These are phyloP conservation scores for Stegostoma tigrinum DNA, from an alignment of 2,113 vertebrate species.

Conservation along the genomic window DNA sequence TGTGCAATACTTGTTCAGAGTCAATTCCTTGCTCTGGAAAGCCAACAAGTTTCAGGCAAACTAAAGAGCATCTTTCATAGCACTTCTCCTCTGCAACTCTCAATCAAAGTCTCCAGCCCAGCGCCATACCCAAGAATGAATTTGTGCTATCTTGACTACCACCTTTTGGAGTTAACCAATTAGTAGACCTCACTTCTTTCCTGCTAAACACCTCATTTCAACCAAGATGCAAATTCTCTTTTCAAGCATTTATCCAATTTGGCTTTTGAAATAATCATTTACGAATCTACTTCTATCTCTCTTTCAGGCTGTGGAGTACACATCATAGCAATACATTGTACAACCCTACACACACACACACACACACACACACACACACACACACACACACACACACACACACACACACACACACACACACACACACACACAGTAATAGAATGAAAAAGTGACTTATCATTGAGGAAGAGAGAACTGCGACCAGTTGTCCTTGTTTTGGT, in stretches of 20 bases:
- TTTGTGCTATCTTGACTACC: background rate
- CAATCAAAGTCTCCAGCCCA: background rate
- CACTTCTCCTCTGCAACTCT: background rate
- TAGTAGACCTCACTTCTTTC: background rate
- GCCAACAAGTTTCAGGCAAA: no score
- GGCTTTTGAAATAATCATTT: background rate
- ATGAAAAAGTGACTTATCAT: no score
- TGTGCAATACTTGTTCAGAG: no score
- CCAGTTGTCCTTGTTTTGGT: no score
- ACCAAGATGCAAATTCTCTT: background rate
- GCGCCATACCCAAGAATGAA: background rate
- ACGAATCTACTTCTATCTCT: background rate
- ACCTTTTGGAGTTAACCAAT: background rate
- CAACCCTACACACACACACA: background rate
- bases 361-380: no score
- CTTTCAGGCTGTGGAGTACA: background rate
- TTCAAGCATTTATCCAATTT: background rate
- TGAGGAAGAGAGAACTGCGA: no score
- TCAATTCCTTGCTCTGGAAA: no score
- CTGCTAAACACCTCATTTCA: background rate
- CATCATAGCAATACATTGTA: background rate
- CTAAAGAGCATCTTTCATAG: no score
- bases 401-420: no score
- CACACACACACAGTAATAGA: no score
- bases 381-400: no score